phyloP scores from a whole-genome alignment of 2,797 vertebrate species.

The Arremon aurantiirostris region DNA sequence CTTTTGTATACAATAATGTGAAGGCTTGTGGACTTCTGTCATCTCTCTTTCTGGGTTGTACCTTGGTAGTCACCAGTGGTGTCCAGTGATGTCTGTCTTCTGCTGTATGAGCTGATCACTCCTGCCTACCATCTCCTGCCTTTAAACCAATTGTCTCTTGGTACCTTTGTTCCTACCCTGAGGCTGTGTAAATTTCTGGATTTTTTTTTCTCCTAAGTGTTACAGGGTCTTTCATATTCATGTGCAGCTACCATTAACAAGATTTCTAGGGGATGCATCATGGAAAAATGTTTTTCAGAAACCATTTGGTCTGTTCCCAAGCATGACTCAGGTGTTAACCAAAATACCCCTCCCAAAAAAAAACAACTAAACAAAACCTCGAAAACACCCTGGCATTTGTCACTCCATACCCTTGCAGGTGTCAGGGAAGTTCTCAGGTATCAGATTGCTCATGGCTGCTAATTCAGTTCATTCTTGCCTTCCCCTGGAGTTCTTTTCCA shows the following conservation, averaged over 20 bases:
- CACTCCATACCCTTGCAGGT: neutral
- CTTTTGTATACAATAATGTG: neutral
- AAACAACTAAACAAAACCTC: rapidly evolving
- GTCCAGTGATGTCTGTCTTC: neutral
- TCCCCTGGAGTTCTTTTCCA: neutral
- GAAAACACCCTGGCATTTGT: rapidly evolving
- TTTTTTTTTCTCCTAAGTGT: neutral
- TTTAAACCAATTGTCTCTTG: neutral
- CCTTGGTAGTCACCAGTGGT: neutral
- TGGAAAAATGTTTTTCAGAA: neutral
- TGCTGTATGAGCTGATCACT: neutral
- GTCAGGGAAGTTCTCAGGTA: neutral
- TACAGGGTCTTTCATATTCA: neutral
- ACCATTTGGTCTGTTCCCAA: neutral
- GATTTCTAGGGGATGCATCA: neutral
- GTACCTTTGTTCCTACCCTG: neutral
- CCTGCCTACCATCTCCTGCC: neutral
- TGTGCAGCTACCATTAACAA: neutral
- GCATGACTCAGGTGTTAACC: neutral
- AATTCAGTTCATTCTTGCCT: neutral
- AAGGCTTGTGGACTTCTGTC: neutral
- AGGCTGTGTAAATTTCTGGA: neutral
- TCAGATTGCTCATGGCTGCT: neutral
- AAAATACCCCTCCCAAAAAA: neutral
- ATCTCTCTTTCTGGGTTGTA: neutral